phyloP scores from a whole-genome alignment of 1,140 invertebrate genomes.

The Nasonia vitripennis region DNA sequence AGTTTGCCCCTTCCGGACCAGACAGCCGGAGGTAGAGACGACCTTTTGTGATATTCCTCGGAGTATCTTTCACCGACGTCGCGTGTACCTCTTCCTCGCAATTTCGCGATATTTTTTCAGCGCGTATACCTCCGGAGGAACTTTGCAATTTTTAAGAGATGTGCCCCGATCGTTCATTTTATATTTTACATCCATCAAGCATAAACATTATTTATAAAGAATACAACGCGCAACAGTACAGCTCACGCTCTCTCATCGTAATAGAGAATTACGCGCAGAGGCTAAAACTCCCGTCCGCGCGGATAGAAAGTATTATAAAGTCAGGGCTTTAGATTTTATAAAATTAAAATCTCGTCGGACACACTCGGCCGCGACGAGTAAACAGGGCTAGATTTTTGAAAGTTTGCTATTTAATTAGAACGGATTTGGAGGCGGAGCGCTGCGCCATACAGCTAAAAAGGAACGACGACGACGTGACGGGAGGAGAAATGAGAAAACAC shows the following conservation, averaged over 20 bases:
- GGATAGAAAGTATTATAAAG: slow-evolving; percentile 24
- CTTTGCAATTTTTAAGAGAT: too few species aligned
- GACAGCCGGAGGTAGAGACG: slow-evolving; percentile 35
- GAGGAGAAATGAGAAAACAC: background rate
- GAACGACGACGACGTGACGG: background rate
- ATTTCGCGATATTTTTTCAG: background rate
- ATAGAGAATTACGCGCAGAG: slow-evolving; percentile 18
- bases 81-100: background rate
- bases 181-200: too few species aligned
- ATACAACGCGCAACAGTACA: background rate
- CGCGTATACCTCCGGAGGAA: background rate
- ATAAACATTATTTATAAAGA: too few species aligned
- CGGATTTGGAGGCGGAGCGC: slow-evolving; percentile 21
- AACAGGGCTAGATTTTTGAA: slow-evolving; percentile 37
- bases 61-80: slow-evolving; percentile 45
- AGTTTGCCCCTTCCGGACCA: slow-evolving; percentile 46
- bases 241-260: slow-evolving; percentile 3
- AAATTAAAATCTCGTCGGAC: slow-evolving; percentile 45
- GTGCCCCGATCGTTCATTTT: too few species aligned
- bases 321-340: slow-evolving; percentile 34
- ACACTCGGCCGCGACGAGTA: background rate
- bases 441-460: background rate
- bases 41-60: slow-evolving; percentile 35
- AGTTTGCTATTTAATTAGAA: slow-evolving; percentile 40
- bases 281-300: background rate